Conservation (phyloP, 1,140 invertebrate species). For the Hyphantria cunea region DNA sequence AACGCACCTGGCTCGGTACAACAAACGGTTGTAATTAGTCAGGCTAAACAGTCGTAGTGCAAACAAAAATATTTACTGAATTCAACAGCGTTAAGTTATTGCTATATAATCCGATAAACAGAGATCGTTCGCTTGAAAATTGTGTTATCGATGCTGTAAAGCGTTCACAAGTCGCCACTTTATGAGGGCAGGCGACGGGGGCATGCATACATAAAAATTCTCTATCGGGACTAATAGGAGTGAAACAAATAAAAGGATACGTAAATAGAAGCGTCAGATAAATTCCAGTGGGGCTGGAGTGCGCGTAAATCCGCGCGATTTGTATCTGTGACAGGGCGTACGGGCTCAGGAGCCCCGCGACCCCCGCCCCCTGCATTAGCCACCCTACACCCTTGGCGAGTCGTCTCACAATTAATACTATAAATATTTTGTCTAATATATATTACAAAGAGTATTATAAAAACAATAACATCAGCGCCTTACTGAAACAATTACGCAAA, state of each 20-base stretch:
- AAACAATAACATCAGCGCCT: background rate
- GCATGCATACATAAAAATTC: conserved; percentile 81
- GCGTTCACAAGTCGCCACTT: conserved; percentile 74
- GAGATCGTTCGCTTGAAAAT: conserved; percentile 70
- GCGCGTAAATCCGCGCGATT: conserved; percentile 80
- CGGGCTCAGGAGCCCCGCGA: conserved; percentile 36
- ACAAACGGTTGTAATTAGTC: conserved; percentile 72
- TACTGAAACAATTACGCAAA: no score
- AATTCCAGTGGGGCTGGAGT: conserved; percentile 78
- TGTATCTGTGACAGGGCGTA: conserved; percentile 77
- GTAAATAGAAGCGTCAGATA: conserved; percentile 78
- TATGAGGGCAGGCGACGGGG: conserved; percentile 72
- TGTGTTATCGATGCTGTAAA: conserved; percentile 76
- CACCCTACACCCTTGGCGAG: conserved; percentile 29
- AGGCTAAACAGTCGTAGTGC: conserved; percentile 55
- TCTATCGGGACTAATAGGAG: conserved; percentile 81
- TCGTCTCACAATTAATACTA: conserved; percentile 71
- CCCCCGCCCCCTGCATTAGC: conserved; percentile 23
- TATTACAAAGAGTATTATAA: background rate
- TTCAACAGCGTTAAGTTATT: conserved; percentile 61
- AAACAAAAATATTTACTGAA: conserved; percentile 74
- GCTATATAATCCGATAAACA: conserved; percentile 75
- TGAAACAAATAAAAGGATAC: conserved; percentile 81
- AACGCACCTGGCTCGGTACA: conserved; percentile 65
- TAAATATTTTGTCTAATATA: conserved; percentile 4